Evolutionary conservation across 2,888 invertebrate species (phyloP).

Genomic region (Pecten maximus): DNA sequence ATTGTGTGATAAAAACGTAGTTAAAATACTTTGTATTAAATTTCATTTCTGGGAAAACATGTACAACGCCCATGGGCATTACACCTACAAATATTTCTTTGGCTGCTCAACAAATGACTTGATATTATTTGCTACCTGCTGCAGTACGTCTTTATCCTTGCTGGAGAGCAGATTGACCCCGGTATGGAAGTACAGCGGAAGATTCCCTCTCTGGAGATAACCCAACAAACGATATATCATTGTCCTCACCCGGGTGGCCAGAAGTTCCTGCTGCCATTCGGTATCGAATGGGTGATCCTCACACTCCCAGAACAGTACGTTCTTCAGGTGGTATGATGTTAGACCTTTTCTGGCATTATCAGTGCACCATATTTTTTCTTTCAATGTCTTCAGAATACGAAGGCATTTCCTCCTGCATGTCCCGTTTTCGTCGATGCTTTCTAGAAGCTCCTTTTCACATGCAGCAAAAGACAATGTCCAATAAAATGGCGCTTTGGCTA

Average conservation of each 20-base stretch:
- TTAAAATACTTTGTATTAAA: no score
- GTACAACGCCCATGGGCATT: background rate
- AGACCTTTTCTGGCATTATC: constrained; percentile 11
- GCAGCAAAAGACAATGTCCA: constrained; percentile 39
- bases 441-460: constrained; percentile 38
- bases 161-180: constrained; percentile 38
- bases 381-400: constrained; percentile 36
- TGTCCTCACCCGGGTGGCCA: background rate
- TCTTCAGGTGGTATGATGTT: constrained; percentile 36
- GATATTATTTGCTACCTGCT: background rate
- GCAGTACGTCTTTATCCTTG: constrained; percentile 39
- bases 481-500: constrained; percentile 40
- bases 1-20: no score
- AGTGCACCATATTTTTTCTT: background rate
- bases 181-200: constrained; percentile 37
- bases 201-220: background rate
- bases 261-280: constrained; percentile 16
- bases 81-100: background rate
- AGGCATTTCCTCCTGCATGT: constrained; percentile 41
- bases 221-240: constrained; percentile 36
- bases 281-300: background rate
- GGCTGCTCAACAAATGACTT: background rate
- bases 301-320: constrained; percentile 36
- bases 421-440: constrained; percentile 24
- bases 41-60: background rate